Base-by-base conservation (phyloP, 2,797 vertebrate genomes). In the Xiphorhynchus erythropygius region DNA sequence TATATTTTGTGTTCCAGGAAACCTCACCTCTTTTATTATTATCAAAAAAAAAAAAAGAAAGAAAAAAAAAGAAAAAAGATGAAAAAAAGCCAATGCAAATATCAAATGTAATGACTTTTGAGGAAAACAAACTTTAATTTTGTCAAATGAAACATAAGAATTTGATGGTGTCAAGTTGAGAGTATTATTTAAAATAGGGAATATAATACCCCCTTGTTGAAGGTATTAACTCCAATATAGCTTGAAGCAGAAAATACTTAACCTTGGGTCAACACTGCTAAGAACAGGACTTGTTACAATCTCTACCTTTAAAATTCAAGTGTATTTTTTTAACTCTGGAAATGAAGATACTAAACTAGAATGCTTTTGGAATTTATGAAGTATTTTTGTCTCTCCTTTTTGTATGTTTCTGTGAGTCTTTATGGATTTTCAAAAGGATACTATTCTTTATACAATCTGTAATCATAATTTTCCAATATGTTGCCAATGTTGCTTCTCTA, bases 371-470 rank as follows among this genome's bases (percentile, higher is more conserved):
- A 84, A 83, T 84, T 77, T 71, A 78, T 49, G 10, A 63, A 42
- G 21, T 70, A 46, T 70, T 94, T 89, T 84, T 84, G 6, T 55
- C 62, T 55, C 22, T 30, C 52, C 52, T 88, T 93, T 90, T 71
- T 75, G 8, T 65, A 35, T 92, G 11, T 84, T 86, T 28, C 67
- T 92, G 63, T 2, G 1, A 87, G 39, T 65, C 64, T 67, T 89
- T 75, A 84, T 15, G 41, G 46, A 71, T 94, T 89, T 93, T 95
- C 57, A 92, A 25, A 33, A 75, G 82, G 82, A 76, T 37, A 69
- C 13, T 46, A 63, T 62, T 91, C 76, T 83, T 92, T 84, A 65
- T 65, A 46, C 63, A 87, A 93, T 90, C 87, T 95, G 91, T 90
- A 95, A 86, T 56, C 42, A 92, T 21, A 2, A 23, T 82, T 80